Evolutionary conservation across 2,113 vertebrate genomes (phyloP), one percentile per base, ranked within the genome.

Genomic region (Actenoides lindsayi): DNA sequence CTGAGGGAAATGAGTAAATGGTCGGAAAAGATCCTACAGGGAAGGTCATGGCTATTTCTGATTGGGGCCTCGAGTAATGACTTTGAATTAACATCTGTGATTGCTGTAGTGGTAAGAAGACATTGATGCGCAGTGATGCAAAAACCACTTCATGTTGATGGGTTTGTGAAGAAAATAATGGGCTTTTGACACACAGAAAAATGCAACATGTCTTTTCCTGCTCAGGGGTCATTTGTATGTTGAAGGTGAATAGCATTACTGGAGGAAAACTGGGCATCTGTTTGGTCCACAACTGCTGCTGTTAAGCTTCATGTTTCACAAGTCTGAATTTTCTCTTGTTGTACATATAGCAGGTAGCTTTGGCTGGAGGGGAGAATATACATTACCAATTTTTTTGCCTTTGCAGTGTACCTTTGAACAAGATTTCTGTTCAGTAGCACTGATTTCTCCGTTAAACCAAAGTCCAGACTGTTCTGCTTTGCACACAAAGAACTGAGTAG

Each of bases 71-170:
- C 80, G 69, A 57, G 81, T 94, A 92, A 82, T 89, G 88, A 88
- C 89, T 94, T 90, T 63, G 84, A 89, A 83, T 94, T 95, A 94
- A 83, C 64, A 83, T 93, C 63, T 50, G 41, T 90, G 87, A 94
- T 93, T 90, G 79, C 90, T 77, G n/a, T 69, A 62, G 69, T 1
- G 3, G 46, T 84, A 64, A 77, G 84, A 89, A 83, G 89, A 65
- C n/a, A 28, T 24, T 89, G 77, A 89, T 92, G 89, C 78, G 87
- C 56, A 83, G 11, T 85, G 82, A 75, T 88, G 73, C 80, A 84
- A 87, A 90, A 93, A 24, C 17, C 46, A 73, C 69, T 95, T 95
- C 18, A 41, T 87, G 65, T 16, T 83, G 84, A 44, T 54, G 67
- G 30, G 63, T n/a, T 48, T 89, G 51, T 62, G 74, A 87, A 93